A percentile compares a stretch with the other conserved stretches of the same genome.
Evolutionary conservation across 2,113 vertebrate genomes (phyloP).

Genomic region (Himantopus leucocephalus): DNA sequence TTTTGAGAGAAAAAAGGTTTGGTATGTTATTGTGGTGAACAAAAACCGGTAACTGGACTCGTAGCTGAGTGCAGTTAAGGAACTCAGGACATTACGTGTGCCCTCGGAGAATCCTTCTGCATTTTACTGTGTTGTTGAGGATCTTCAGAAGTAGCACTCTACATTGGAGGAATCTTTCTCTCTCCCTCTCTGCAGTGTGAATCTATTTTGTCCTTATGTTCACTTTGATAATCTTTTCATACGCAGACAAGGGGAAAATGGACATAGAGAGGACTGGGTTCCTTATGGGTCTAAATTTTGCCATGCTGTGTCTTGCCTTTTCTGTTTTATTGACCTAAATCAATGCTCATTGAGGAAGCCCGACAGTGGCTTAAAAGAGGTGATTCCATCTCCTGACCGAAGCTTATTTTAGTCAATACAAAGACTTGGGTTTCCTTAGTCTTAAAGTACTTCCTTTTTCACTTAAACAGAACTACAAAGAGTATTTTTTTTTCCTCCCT

Average conservation of each 20-base stretch:
- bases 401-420: background rate
- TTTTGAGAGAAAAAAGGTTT: background rate
- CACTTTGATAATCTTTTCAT: background rate
- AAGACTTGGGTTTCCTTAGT: background rate
- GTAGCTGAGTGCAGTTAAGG: background rate
- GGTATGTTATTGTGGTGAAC: fast-evolving
- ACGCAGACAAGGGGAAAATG: fast-evolving
- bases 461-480: too few relatives aligned
- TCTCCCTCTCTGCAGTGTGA: too few relatives aligned
- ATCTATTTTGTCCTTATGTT: background rate
- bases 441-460: background rate
- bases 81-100: fast-evolving
- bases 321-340: background rate
- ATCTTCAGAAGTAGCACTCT: background rate
- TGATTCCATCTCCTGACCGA: background rate
- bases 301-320: too few relatives aligned
- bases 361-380: background rate
- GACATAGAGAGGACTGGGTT: background rate
- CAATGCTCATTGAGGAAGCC: background rate
- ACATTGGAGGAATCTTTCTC: fast-evolving
- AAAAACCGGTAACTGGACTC: background rate
- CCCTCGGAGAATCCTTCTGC: background rate
- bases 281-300: fast-evolving
- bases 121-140: background rate
- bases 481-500: background rate